A percentile compares a stretch with the other conserved stretches of the same genome.
These are phyloP conservation scores for Thelaira solivaga DNA, from an alignment of 2,888 invertebrate species.

Conservation along the genomic window DNA sequence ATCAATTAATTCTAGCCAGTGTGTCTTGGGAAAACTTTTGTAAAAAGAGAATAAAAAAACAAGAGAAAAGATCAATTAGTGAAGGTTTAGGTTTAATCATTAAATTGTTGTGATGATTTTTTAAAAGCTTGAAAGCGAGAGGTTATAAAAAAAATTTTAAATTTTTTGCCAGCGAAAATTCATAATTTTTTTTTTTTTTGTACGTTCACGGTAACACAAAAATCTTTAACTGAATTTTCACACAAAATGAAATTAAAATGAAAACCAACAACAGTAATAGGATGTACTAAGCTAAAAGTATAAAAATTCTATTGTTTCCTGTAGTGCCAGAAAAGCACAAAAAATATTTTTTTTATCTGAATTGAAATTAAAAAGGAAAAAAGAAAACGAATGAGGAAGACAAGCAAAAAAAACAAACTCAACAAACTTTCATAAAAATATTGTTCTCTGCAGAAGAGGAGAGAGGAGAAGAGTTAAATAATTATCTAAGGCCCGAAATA, in stretches of 20 bases:
- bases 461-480: too few relatives aligned
- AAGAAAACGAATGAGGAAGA: too few relatives aligned
- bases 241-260: neutral
- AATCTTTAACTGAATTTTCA: neutral
- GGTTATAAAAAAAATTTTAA: too few relatives aligned
- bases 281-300: slow-evolving; percentile 40
- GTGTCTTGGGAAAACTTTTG: neutral
- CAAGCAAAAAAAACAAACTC: too few relatives aligned
- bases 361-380: too few relatives aligned
- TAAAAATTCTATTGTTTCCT: slow-evolving; percentile 44
- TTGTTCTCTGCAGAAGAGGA: too few relatives aligned
- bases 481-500: too few relatives aligned
- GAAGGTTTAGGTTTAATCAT: neutral
- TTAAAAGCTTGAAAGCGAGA: too few relatives aligned
- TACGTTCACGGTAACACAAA: neutral
- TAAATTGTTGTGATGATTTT: neutral
- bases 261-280: slow-evolving; percentile 10
- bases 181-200: too few relatives aligned
- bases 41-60: neutral
- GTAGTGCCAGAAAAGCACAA: neutral
- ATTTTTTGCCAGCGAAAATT: too few relatives aligned
- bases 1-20: slow-evolving; percentile 2
- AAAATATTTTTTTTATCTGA: too few relatives aligned
- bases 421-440: too few relatives aligned
- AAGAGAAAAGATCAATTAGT: slow-evolving; percentile 3